A percentile compares a stretch with the other conserved stretches of the same genome.
phyloP scores from a whole-genome alignment of 2,888 invertebrate genomes.

The Pedicia rivosa region DNA sequence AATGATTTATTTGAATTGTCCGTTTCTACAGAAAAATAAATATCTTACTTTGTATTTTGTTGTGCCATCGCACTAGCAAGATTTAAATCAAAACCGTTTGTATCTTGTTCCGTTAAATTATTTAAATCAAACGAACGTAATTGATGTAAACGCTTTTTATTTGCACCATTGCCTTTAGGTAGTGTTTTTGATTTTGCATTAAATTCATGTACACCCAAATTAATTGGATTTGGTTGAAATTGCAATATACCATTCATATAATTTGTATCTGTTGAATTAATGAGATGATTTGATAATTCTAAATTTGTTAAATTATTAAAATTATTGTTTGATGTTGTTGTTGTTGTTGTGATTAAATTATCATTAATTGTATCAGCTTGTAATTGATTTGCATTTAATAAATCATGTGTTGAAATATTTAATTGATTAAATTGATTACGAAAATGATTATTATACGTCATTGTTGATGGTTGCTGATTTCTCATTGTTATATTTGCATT shows the following conservation, averaged over 20 bases:
- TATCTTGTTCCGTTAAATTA: not conserved
- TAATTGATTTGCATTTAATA: slow-evolving; percentile 11
- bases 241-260: slow-evolving; percentile 2
- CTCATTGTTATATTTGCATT: slow-evolving; percentile 8
- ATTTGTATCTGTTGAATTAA: not conserved
- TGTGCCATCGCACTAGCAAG: not conserved
- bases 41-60: not conserved
- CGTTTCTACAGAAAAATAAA: too few relatives aligned
- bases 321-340: slow-evolving; percentile 12
- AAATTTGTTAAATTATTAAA: slow-evolving; percentile 10
- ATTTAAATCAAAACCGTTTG: slow-evolving; percentile 4
- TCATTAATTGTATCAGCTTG: slow-evolving; percentile 16
- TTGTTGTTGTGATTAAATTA: slow-evolving; percentile 8
- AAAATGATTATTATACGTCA: slow-evolving; percentile 13
- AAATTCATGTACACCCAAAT: slow-evolving; percentile 10
- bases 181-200: slow-evolving; percentile 8
- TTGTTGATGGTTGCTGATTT: slow-evolving; percentile 17
- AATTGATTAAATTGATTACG: slow-evolving; percentile 1
- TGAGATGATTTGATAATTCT: slow-evolving; percentile 9
- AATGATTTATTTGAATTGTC: too few relatives aligned
- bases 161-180: slow-evolving; percentile 6
- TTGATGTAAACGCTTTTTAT: slow-evolving; percentile 6
- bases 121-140: not conserved
- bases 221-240: slow-evolving; percentile 7
- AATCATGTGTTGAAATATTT: not conserved